Evolutionary conservation across 2,113 vertebrate species (phyloP).

Genomic region (Melozone crissalis): DNA sequence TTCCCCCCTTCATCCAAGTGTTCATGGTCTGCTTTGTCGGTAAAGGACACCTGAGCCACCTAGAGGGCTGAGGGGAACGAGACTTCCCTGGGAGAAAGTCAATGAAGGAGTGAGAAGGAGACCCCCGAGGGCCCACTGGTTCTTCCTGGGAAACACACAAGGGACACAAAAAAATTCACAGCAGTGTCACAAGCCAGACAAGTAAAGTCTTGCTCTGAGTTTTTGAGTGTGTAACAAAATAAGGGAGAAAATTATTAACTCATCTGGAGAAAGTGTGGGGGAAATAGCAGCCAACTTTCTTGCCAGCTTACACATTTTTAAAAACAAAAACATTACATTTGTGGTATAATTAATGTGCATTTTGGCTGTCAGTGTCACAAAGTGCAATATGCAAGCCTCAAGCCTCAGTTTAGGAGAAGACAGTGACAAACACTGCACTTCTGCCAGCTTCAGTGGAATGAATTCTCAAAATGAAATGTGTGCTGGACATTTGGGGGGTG

Average conservation of each 20-base stretch:
- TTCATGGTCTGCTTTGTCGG: neutral
- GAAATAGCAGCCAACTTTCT: neutral
- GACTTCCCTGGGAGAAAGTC: neutral
- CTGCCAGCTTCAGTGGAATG: neutral
- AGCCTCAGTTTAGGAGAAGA: neutral
- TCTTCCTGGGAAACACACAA: neutral
- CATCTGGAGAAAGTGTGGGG: neutral
- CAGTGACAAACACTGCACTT: neutral
- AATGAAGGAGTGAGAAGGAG: neutral
- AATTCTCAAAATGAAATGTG: neutral
- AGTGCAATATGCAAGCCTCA: neutral
- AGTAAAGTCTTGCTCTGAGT: neutral
- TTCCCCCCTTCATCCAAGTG: neutral
- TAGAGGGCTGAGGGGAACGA: neutral
- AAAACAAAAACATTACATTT: neutral
- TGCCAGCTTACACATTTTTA: neutral
- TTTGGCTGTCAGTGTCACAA: neutral
- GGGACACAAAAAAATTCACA: neutral
- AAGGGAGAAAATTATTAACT: neutral
- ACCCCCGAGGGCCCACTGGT: fast-evolving
- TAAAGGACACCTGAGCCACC: neutral
- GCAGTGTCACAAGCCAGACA: neutral
- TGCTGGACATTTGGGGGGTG: neutral
- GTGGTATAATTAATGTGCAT: neutral
- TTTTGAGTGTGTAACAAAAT: neutral